Evolutionary conservation across 1,140 invertebrate species (phyloP), one percentile per base, ranked within the genome.

Genomic region (Muscidifurax raptorellus): DNA sequence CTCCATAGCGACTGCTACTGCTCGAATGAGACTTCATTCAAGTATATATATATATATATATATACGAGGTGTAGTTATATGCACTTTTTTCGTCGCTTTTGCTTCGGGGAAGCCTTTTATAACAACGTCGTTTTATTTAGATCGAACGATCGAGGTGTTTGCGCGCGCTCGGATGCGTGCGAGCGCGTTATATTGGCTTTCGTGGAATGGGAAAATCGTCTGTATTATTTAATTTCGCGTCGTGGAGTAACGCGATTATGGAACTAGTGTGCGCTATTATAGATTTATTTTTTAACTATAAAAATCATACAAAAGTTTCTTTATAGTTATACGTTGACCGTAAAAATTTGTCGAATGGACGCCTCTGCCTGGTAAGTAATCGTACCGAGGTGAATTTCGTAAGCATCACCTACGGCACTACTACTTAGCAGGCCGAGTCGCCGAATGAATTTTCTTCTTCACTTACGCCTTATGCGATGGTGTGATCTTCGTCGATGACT

Each of bases 351-450:
- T 40, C 52, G 18, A 0, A 59, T 5, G 18, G 9, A 52, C 86
- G n/a, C 83, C 18, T 47, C 88, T 83, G 84, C 88, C 32, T 88
- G 86, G 83, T 86, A 92, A 93, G 92, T 91, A 93, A 91, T 91
- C 66, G 90, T 86, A 85, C 85, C 89, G 85, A 89, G 89, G 90
- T 92, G 90, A 93, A 88, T 44, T 72, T 89, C 15, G 82, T 85
- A 66, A 84, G 82, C 77, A 71, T 93, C 91, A 91, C 91, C 91
- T 91, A 92, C 90, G 91, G 91, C 90, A 92, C 90, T 87, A 93
- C 91, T 93, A 93, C 92, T 93, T 93, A 93, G 86, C 87, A 88
- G 77, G 84, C 87, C 86, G 86, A 85, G 80, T 80, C 67, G 44
- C 67, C 18, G 59, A 28, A 64, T 18, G 32, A 40, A 25, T 64